phyloP scores from a whole-genome alignment of 2,888 invertebrate species.

The Syritta pipiens region DNA sequence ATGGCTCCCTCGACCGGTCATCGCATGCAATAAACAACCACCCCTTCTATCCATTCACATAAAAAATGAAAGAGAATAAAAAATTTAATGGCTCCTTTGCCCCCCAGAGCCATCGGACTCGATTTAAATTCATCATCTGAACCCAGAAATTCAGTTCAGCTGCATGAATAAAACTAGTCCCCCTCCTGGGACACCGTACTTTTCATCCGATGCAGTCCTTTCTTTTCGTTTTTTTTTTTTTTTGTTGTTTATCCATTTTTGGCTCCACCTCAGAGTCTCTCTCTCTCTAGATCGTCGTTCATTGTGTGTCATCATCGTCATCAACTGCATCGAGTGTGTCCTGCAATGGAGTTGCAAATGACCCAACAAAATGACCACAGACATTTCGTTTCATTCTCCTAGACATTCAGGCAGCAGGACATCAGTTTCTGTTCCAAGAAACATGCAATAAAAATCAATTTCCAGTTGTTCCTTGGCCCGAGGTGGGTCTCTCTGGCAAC shows the following conservation, averaged over 20 bases:
- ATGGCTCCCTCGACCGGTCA: too few species aligned
- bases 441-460: slow-evolving; percentile 63
- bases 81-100: too few species aligned
- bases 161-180: slow-evolving; percentile 26
- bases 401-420: slow-evolving; percentile 48
- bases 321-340: slow-evolving; percentile 4
- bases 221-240: too few species aligned
- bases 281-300: too few species aligned
- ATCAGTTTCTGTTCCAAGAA: slow-evolving; percentile 41
- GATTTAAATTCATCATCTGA: slow-evolving; percentile 58
- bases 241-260: too few species aligned
- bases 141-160: slow-evolving; percentile 31
- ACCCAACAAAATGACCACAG: slow-evolving; percentile 19
- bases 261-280: background rate
- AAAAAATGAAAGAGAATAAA: too few species aligned
- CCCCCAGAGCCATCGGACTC: slow-evolving; percentile 17
- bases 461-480: slow-evolving; percentile 5
- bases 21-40: too few species aligned
- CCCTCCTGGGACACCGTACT: slow-evolving; percentile 1
- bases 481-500: background rate
- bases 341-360: slow-evolving; percentile 52
- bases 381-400: slow-evolving; percentile 12
- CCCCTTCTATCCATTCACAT: too few species aligned
- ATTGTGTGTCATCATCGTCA: slow-evolving; percentile 29
- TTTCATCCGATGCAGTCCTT: too few species aligned